Evolutionary conservation across 2,888 invertebrate species (phyloP).

Genomic region (Tethea ocularis): DNA sequence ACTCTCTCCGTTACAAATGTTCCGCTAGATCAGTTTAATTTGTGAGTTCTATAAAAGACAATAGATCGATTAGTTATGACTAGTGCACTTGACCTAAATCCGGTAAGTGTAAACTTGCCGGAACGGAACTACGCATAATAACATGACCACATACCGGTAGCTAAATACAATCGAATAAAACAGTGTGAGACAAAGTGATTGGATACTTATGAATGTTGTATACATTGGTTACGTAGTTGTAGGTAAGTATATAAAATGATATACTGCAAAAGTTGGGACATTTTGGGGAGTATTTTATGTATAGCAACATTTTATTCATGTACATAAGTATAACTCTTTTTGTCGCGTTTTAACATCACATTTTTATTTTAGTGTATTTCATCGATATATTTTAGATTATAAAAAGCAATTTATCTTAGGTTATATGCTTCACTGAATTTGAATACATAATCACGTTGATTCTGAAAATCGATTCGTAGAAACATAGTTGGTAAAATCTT

Average conservation of each 20-base stretch:
- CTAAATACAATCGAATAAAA: slow-evolving; percentile 4
- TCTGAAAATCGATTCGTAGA: neutral
- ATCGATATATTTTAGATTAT: neutral
- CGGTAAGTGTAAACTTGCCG: slow-evolving; percentile 10
- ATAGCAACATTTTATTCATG: no score
- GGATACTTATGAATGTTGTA: neutral
- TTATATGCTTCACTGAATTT: neutral
- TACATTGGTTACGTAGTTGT: neutral
- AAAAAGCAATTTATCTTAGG: neutral
- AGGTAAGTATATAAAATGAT: neutral
- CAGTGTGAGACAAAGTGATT: slow-evolving; percentile 9
- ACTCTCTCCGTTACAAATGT: neutral
- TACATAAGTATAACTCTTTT: no score
- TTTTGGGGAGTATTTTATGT: no score
- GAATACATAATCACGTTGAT: neutral
- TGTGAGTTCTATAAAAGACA: slow-evolving; percentile 21
- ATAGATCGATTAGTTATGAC: slow-evolving; percentile 19
- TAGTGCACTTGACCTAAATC: slow-evolving; percentile 42
- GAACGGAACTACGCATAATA: slow-evolving; percentile 9
- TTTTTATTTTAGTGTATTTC: neutral
- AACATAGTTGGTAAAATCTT: neutral
- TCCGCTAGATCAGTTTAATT: slow-evolving; percentile 23
- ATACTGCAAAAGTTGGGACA: no score
- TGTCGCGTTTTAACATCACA: no score
- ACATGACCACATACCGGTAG: neutral